Percentiles rank a stretch among this genome's conserved stretches.
Conservation (phyloP, 2,888 invertebrate species). For the Deilephila porcellus region DNA sequence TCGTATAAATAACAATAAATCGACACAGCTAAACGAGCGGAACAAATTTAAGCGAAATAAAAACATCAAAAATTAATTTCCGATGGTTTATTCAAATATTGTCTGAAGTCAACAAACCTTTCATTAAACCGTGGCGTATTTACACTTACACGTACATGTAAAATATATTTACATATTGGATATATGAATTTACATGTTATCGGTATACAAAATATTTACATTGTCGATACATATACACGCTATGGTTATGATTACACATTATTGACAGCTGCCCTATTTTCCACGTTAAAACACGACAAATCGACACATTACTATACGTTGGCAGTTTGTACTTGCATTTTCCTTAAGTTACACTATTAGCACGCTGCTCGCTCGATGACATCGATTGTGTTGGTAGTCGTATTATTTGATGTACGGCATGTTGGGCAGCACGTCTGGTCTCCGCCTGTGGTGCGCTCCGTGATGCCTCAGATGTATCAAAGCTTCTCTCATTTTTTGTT, state of each 20-base stretch:
- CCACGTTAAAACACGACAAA: conserved; percentile 6
- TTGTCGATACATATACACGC: conserved; percentile 31
- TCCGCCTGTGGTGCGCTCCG: conserved; percentile 73
- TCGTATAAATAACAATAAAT: not conserved
- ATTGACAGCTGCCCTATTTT: conserved; percentile 16
- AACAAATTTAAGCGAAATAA: conserved; percentile 28
- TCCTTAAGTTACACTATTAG: conserved; percentile 21
- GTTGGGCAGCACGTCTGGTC: conserved; percentile 68
- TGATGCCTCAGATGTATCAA: conserved; percentile 79
- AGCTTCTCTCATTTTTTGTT: conserved; percentile 76
- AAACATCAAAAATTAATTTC: conserved; percentile 48
- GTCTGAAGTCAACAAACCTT: conserved; percentile 70
- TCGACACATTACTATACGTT: conserved; percentile 2
- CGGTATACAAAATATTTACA: conserved; percentile 61
- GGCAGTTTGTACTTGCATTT: conserved; percentile 26
- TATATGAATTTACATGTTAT: conserved; percentile 57
- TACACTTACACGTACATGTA: conserved; percentile 58
- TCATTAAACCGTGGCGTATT: conserved; percentile 56
- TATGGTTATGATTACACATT: conserved; percentile 17
- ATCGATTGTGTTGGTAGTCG: not conserved
- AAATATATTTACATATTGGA: conserved; percentile 70
- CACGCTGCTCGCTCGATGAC: conserved; percentile 7
- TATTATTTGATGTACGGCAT: conserved; percentile 74
- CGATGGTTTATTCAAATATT: conserved; percentile 62
- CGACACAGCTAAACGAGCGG: not conserved